Evolutionary conservation across 2,113 vertebrate genomes (phyloP).

Genomic region (Siniperca knerii): DNA sequence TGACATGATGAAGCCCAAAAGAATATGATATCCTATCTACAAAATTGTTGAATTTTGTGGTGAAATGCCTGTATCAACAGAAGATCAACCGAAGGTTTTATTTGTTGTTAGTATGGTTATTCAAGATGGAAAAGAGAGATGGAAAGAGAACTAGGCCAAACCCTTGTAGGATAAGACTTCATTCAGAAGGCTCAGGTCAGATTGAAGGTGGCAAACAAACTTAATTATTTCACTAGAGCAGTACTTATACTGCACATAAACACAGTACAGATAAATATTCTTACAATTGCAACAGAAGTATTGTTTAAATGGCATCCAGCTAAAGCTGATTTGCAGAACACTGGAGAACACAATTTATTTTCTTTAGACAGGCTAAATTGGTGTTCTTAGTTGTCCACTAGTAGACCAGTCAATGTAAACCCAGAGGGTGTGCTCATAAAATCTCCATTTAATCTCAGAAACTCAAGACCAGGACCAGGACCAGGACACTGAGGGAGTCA

Average conservation of each 20-base stretch:
- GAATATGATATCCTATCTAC: background rate
- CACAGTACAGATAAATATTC: background rate
- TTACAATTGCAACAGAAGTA: background rate
- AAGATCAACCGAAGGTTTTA: background rate
- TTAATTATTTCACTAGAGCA: background rate
- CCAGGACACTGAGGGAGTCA: conserved; percentile 12
- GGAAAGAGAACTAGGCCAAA: background rate
- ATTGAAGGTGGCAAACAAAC: background rate
- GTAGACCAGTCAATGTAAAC: background rate
- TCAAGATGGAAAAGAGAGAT: background rate
- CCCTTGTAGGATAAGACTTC: background rate
- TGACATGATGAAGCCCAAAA: background rate
- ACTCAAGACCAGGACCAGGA: background rate
- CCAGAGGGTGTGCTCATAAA: background rate
- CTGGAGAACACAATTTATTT: background rate
- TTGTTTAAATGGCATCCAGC: background rate
- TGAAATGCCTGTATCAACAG: background rate
- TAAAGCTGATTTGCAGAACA: background rate
- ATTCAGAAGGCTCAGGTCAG: background rate
- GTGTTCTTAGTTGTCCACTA: background rate
- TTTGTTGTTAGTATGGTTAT: background rate
- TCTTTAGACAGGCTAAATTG: background rate
- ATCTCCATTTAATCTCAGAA: background rate
- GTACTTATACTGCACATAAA: background rate
- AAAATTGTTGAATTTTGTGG: background rate